Conservation (phyloP, 2,888 invertebrate species). For the Coelopa pilipes region DNA sequence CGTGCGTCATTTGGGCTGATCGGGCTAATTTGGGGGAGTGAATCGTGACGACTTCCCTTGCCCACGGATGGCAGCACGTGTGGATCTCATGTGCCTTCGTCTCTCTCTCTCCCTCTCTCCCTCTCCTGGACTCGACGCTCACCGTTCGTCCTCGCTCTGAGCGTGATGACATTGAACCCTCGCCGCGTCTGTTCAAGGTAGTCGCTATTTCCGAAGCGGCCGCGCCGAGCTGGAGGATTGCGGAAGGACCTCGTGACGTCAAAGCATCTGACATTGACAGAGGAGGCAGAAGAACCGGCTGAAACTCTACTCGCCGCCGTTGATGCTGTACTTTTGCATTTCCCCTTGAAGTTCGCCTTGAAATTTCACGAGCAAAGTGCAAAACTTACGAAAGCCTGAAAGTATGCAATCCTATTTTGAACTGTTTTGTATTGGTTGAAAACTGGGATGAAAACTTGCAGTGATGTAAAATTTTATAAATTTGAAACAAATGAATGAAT, state of each 20-base stretch:
- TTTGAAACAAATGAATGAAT: no score
- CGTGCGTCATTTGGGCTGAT: no score
- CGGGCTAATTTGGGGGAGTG: not conserved
- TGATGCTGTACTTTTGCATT: no score
- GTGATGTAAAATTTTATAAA: no score
- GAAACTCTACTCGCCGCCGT: no score
- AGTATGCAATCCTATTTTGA: constrained; percentile 5
- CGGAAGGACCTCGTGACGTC: constrained; percentile 19
- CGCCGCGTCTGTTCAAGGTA: constrained; percentile 34
- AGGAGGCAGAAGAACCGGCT: not conserved
- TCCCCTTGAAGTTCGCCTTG: no score
- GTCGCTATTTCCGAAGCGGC: constrained; percentile 4
- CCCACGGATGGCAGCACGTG: not conserved
- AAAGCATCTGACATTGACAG: not conserved
- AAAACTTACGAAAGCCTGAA: not conserved
- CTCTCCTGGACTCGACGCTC: no score
- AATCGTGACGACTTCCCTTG: not conserved
- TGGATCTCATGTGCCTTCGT: not conserved
- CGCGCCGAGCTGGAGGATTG: not conserved
- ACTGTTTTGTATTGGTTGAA: no score
- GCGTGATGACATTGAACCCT: constrained; percentile 36
- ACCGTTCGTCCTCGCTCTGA: not conserved
- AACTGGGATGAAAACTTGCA: no score
- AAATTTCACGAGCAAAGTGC: no score
- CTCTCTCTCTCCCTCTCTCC: no score